phyloP scores from a whole-genome alignment of 2,797 vertebrate species.

The Crotalus adamanteus region DNA sequence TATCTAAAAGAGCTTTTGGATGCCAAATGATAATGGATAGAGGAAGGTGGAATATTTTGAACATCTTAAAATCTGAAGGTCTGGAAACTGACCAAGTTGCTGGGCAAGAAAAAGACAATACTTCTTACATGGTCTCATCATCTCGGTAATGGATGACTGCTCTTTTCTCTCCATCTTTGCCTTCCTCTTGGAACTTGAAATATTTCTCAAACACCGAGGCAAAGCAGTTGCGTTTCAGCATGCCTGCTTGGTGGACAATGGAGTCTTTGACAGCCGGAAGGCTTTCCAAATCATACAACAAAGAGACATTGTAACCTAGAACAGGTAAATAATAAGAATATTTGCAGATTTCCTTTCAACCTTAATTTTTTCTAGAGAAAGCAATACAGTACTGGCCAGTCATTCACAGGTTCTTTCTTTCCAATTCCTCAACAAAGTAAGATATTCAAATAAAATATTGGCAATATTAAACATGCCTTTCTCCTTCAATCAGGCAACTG shows the following conservation, averaged over 20 bases:
- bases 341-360: neutral
- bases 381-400: neutral
- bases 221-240: conserved; percentile 98
- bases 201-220: conserved; percentile 99
- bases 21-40: neutral
- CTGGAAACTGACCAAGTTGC: neutral
- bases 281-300: conserved; percentile 92
- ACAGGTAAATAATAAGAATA: conserved; percentile 1
- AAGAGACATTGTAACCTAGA: conserved; percentile 95
- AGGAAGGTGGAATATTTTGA: neutral
- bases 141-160: conserved; percentile 98
- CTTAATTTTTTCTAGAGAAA: neutral
- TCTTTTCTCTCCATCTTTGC: conserved; percentile 91
- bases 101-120: neutral
- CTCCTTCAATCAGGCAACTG: neutral
- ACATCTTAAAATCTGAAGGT: neutral
- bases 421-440: conserved; percentile 29
- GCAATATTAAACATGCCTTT: neutral
- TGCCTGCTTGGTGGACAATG: conserved; percentile 92
- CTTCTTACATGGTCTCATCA: conserved; percentile 93
- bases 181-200: conserved; percentile 97
- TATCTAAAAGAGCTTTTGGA: neutral
- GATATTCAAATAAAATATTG: neutral
- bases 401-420: neutral
- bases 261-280: conserved; percentile 89